A percentile compares a stretch with the other conserved stretches of the same genome.
Evolutionary conservation across 2,113 vertebrate species (phyloP).

Genomic region (Toxotes jaculatrix): DNA sequence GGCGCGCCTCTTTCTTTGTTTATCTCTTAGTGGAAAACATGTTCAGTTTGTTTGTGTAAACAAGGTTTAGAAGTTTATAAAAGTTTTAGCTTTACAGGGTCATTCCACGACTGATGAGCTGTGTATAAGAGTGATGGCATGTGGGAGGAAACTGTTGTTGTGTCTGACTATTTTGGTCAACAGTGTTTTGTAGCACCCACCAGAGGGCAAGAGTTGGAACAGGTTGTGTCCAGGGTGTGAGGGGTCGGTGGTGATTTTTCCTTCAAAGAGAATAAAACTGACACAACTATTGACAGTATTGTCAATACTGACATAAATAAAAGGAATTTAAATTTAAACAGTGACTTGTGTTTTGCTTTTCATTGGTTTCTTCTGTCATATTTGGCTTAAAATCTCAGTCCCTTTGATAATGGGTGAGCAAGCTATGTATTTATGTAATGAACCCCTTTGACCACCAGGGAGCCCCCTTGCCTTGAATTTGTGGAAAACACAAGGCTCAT

Average conservation of each 20-base stretch:
- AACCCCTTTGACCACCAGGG: slow-evolving; percentile 12
- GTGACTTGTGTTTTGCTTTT: neutral
- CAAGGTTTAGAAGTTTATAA: too few species aligned
- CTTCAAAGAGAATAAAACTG: too few species aligned
- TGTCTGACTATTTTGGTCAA: too few species aligned
- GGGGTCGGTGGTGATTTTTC: too few species aligned
- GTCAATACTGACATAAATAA: too few species aligned
- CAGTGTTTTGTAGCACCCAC: neutral
- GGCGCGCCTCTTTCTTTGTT: neutral
- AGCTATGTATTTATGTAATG: neutral
- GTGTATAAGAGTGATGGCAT: too few species aligned
- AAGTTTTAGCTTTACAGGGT: too few species aligned
- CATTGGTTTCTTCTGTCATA: neutral
- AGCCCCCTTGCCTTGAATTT: neutral
- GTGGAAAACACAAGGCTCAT: neutral
- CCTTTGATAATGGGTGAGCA: neutral
- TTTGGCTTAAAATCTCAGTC: neutral
- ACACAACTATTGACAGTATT: too few species aligned
- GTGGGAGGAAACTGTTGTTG: too few species aligned
- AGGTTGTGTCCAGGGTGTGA: neutral
- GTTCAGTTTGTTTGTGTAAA: too few species aligned
- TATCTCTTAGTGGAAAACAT: neutral
- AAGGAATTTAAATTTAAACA: too few species aligned
- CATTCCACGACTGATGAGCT: too few species aligned
- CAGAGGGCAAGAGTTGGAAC: neutral